phyloP scores from a whole-genome alignment of 2,797 vertebrate species.

The Loriculus beryllinus region DNA sequence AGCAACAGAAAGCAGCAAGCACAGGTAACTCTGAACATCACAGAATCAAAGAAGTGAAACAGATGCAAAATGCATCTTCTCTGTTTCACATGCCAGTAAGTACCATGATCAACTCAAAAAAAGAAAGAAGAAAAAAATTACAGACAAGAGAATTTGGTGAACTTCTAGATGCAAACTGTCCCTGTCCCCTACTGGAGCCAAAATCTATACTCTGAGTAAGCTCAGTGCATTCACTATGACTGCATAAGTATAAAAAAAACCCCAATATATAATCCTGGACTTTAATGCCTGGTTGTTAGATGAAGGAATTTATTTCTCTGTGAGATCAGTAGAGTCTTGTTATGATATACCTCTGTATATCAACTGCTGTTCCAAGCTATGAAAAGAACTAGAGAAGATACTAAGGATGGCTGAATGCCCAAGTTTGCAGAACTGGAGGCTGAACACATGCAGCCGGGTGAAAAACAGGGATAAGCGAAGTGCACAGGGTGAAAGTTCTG shows the following conservation, averaged over 20 bases:
- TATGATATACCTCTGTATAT: accelerated
- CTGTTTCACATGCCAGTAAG: neutral
- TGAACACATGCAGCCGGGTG: accelerated
- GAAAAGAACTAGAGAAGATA: neutral
- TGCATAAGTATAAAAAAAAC: neutral
- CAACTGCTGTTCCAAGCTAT: neutral
- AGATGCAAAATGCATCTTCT: accelerated
- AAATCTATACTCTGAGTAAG: neutral
- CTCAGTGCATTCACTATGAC: neutral
- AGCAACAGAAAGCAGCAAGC: neutral
- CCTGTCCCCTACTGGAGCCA: neutral
- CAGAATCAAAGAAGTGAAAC: neutral
- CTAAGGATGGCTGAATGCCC: neutral
- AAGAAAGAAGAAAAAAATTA: neutral
- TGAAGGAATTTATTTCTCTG: neutral
- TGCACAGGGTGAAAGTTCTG: neutral
- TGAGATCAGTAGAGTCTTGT: no score
- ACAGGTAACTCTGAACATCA: neutral
- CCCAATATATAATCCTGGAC: neutral
- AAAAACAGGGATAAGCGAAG: neutral
- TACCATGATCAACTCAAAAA: neutral
- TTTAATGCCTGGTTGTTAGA: neutral
- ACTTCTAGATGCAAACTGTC: neutral
- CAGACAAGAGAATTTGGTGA: neutral
- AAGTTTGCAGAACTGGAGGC: neutral